Evolutionary conservation across 2,888 invertebrate species (phyloP), one percentile per base, ranked within the genome.

Genomic region (Nephrocerus scutellatus): DNA sequence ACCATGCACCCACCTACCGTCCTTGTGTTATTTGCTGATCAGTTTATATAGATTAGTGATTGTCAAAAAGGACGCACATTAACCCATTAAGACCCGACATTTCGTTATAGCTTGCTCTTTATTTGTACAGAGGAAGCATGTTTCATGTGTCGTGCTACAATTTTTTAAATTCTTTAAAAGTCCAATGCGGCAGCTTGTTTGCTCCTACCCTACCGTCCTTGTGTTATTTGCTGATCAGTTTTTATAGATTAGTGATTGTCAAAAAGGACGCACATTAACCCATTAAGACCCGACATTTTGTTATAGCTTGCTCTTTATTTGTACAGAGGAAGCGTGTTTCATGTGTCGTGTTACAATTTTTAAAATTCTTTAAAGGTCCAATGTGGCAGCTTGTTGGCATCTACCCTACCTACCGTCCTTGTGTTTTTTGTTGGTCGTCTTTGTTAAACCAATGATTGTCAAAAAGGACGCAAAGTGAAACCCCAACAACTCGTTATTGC

Each of bases 61-160:
- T 54, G 63, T 66, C 67, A 59, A 67, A 61, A 52, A 59, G 65
- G 60, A 62, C 64, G 54, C 25, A 66, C 25, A 66, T 16, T 30
- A 46, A 57, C 40, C 26, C n/a, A n/a, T 20, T 6, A 21, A 44
- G 30, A 30, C 25, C 35, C 45, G 46, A 43, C 44, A 30, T 42
- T 44, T 51, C 47, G 48, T 51, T 48, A 50, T 51, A 48, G 41
- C 37, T 46, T 47, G 30, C 40, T 40, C 38, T 25, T 22, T 20
- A 13, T 38, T 26, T 14, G 21, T n/a, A 31, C 28, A 36, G 43
- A 40, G 39, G 40, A 43, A 46, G 22, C 44, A 49, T 46, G 37
- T 49, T 49, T 43, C 44, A 47, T 30, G 21, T 43, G 35, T 16
- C 34, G 14, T 19, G 16, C 29, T 36, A n/a, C n/a, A n/a, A n/a